Percentiles rank a stretch among this genome's conserved stretches.
These are phyloP conservation scores for Amniataba percoides DNA, from an alignment of 2,797 vertebrate species.

Conservation along the genomic window DNA sequence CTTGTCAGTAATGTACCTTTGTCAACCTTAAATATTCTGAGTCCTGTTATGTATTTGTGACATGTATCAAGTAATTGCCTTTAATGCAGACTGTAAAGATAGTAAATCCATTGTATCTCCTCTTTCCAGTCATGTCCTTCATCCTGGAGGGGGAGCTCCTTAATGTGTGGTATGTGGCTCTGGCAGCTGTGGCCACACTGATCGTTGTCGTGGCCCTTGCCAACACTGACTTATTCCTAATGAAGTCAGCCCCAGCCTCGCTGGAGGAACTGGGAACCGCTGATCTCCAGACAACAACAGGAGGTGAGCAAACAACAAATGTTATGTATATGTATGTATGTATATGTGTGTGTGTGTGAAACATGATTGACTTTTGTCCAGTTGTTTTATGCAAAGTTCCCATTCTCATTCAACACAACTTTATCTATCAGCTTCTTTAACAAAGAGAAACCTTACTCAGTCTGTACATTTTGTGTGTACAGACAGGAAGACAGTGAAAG, in stretches of 20 bases:
- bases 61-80: not conserved
- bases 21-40: not conserved
- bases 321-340: too few relatives aligned
- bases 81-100: not conserved
- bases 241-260: not conserved
- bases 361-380: too few relatives aligned
- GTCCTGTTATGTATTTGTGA: not conserved
- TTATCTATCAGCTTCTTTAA: not conserved
- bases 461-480: not conserved
- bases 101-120: not conserved
- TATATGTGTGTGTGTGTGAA: too few relatives aligned
- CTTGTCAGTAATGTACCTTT: not conserved
- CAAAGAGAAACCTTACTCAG: not conserved
- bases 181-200: conserved; percentile 31
- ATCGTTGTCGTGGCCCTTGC: conserved; percentile 31
- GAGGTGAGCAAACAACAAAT: not conserved
- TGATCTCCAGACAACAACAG: conserved; percentile 46
- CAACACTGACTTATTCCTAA: conserved; percentile 61
- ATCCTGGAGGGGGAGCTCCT: conserved; percentile 37
- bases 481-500: conserved; percentile 83
- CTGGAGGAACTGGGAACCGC: conserved; percentile 28
- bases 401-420: not conserved
- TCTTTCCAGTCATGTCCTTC: conserved; percentile 22
- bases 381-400: not conserved
- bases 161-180: conserved; percentile 21